phyloP scores from a whole-genome alignment of 2,888 invertebrate species.

The Meliscaeva auricollis region DNA sequence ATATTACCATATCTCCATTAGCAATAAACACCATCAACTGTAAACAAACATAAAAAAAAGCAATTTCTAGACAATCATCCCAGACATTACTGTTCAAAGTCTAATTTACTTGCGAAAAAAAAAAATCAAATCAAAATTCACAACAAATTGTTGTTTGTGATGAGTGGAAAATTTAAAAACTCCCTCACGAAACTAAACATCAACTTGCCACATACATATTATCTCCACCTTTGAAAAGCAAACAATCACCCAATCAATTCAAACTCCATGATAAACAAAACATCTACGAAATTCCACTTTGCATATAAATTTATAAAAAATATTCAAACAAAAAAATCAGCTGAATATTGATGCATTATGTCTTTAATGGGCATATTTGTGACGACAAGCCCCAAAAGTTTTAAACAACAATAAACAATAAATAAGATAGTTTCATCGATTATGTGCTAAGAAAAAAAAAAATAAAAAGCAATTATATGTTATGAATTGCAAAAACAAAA shows the following conservation, averaged over 20 bases:
- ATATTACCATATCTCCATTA: too few relatives aligned
- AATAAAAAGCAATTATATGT: conserved; percentile 26
- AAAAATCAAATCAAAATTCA: conserved; percentile 17
- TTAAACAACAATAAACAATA: conserved; percentile 3
- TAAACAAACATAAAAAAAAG: too few relatives aligned
- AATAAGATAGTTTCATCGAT: conserved; percentile 12
- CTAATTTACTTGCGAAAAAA: neutral
- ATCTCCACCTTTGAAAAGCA: neutral
- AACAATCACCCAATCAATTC: conserved; percentile 21
- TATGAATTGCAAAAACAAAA: conserved; percentile 1
- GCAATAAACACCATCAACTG: too few relatives aligned
- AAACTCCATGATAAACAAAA: conserved; percentile 8
- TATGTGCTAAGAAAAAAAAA: conserved; percentile 16
- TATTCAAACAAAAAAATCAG: neutral
- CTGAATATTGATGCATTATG: neutral
- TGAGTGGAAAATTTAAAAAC: conserved; percentile 9
- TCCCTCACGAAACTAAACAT: conserved; percentile 11
- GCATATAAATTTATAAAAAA: conserved; percentile 42
- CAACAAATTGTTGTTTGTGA: neutral
- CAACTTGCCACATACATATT: neutral
- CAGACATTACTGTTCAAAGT: neutral
- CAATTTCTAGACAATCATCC: too few relatives aligned
- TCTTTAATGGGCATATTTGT: neutral
- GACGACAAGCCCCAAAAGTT: conserved; percentile 36
- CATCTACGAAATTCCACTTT: conserved; percentile 8